phyloP scores from a whole-genome alignment of 2,888 invertebrate species.

The Pseudanteris insignis region DNA sequence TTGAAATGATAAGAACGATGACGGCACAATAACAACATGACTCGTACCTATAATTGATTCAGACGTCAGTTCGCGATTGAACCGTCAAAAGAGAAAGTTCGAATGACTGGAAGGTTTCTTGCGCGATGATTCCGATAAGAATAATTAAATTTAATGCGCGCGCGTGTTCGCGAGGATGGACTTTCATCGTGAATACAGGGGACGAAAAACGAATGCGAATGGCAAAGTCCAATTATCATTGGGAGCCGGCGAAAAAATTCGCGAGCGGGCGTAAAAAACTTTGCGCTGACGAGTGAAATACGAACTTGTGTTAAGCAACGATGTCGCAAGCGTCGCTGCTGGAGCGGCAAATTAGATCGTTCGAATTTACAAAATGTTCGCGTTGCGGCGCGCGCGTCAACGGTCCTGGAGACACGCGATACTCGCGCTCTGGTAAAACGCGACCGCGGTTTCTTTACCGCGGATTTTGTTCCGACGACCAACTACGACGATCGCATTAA shows the following conservation, averaged over 20 bases:
- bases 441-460: constrained; percentile 24
- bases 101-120: constrained; percentile 23
- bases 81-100: constrained; percentile 32
- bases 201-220: background rate
- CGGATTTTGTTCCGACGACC: constrained; percentile 28
- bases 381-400: constrained; percentile 26
- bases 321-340: constrained; percentile 36
- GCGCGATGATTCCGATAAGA: constrained; percentile 13
- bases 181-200: background rate
- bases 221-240: constrained; percentile 6
- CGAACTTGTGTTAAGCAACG: constrained; percentile 35
- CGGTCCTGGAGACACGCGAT: constrained; percentile 25
- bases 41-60: constrained; percentile 30
- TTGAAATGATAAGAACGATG: constrained; percentile 41
- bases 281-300: constrained; percentile 21
- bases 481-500: constrained; percentile 33
- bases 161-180: background rate
- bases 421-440: constrained; percentile 17
- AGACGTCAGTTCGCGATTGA: constrained; percentile 30
- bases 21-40: constrained; percentile 35
- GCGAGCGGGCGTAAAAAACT: too few relatives aligned
- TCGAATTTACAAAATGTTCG: constrained; percentile 41
- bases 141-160: constrained; percentile 12
- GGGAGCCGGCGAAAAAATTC: constrained; percentile 4
- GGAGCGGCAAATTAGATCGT: constrained; percentile 37